Percentiles rank a stretch among this genome's conserved stretches.
These are phyloP conservation scores for Hippopotamus amphibius DNA, from an alignment of 2,113 vertebrate genomes.

Conservation along the genomic window DNA sequence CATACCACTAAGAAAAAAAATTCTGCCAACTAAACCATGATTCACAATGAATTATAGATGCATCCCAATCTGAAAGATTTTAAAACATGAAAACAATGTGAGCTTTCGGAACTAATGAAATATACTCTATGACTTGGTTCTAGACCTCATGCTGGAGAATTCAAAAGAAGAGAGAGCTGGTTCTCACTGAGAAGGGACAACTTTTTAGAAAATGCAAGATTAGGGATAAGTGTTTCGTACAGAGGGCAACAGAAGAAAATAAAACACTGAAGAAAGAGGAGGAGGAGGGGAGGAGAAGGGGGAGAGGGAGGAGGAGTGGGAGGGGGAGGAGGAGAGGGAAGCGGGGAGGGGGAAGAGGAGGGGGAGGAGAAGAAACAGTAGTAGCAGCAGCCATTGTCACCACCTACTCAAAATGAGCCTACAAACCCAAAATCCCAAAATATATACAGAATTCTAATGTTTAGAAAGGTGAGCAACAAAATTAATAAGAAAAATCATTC, in stretches of 20 bases:
- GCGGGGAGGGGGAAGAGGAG: neutral
- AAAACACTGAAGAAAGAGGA: neutral
- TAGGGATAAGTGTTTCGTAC: neutral
- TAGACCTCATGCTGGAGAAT: neutral
- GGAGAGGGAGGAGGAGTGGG: neutral
- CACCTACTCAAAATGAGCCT: neutral
- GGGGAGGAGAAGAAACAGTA: neutral
- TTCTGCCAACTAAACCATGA: neutral
- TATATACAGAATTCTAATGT: neutral
- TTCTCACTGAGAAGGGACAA: neutral
- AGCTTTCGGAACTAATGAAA: neutral
- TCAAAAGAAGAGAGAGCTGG: neutral
- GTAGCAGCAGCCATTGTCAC: neutral
- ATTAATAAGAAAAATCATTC: neutral
- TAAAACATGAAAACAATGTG: neutral
- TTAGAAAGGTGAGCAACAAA: conserved; percentile 34
- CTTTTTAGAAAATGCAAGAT: conserved; percentile 12
- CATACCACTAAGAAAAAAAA: neutral
- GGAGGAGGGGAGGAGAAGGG: no score
- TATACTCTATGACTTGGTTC: neutral
- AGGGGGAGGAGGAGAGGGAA: no score
- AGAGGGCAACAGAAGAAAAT: neutral
- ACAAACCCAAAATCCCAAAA: conserved; percentile 2
- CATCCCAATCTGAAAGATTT: neutral
- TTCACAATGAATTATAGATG: neutral